Conservation (phyloP, 23 tunicate species). For the Halocynthia roretzi region DNA sequence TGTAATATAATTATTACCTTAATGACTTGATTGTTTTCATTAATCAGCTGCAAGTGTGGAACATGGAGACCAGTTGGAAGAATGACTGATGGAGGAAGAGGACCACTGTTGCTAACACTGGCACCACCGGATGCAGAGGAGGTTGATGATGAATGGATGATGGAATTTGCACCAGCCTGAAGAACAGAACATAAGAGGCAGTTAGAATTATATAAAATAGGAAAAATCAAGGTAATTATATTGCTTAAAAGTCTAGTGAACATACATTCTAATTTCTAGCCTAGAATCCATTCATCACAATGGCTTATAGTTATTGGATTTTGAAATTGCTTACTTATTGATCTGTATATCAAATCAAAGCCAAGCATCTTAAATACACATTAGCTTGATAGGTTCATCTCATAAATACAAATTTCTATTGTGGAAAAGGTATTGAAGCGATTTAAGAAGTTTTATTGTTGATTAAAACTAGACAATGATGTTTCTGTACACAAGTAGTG, state of each 20-base stretch:
- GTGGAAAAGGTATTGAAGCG: too few relatives aligned
- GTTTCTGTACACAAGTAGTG: too few relatives aligned
- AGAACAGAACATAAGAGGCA: not conserved
- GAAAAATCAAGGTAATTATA: not conserved
- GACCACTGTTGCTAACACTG: slow-evolving; percentile 7
- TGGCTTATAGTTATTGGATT: not conserved
- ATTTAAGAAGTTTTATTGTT: too few relatives aligned
- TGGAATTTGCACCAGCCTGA: not conserved
- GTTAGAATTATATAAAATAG: not conserved
- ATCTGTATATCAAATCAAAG: too few relatives aligned
- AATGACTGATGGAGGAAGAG: slow-evolving; percentile 23
- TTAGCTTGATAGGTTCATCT: too few relatives aligned
- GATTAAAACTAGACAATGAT: too few relatives aligned
- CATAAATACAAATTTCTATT: too few relatives aligned
- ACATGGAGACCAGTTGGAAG: slow-evolving; percentile 38
- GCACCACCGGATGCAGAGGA: slow-evolving; percentile 5
- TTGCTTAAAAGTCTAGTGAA: not conserved
- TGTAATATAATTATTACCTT: slow-evolving; percentile 4
- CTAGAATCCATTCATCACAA: not conserved
- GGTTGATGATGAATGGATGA: not conserved
- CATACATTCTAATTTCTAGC: not conserved
- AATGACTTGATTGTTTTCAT: slow-evolving; percentile 68
- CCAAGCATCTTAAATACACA: too few relatives aligned
- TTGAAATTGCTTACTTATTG: not conserved
- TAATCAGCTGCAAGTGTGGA: slow-evolving; percentile 61